A percentile compares a stretch with the other conserved stretches of the same genome.
Conservation (phyloP, 2,888 invertebrate species). For the Nemotelus nigrinus region DNA sequence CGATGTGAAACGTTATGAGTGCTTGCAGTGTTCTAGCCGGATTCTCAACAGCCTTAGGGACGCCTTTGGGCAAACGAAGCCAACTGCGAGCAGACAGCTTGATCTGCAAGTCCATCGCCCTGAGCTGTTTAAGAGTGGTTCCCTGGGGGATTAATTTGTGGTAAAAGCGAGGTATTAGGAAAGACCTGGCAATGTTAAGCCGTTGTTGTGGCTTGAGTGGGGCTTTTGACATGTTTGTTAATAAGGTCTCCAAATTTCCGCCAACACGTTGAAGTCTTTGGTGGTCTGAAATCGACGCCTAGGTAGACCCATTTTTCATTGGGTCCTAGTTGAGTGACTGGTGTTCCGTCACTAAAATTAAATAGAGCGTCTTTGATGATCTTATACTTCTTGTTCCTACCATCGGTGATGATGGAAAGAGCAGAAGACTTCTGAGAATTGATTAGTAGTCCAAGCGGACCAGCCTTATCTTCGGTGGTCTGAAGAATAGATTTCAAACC, state of each 20-base stretch:
- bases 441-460: background rate
- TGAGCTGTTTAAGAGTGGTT: background rate
- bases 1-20: too few relatives aligned
- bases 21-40: too few relatives aligned
- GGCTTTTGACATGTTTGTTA: background rate
- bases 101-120: background rate
- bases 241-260: background rate
- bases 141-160: background rate
- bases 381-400: background rate
- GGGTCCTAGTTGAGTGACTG: background rate
- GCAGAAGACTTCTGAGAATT: background rate
- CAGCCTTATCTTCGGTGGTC: background rate
- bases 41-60: too few relatives aligned
- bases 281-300: background rate
- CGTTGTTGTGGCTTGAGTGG: conserved; percentile 32
- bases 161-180: conserved; percentile 7
- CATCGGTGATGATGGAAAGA: background rate
- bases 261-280: background rate
- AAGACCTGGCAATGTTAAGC: background rate
- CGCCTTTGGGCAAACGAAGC: conserved; percentile 53
- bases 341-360: background rate
- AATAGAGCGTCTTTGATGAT: background rate
- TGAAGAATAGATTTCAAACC: background rate
- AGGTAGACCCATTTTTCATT: background rate
- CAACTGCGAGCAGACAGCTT: background rate